Base-by-base conservation (phyloP, 2,797 vertebrate genomes). In the Amniataba percoides region DNA sequence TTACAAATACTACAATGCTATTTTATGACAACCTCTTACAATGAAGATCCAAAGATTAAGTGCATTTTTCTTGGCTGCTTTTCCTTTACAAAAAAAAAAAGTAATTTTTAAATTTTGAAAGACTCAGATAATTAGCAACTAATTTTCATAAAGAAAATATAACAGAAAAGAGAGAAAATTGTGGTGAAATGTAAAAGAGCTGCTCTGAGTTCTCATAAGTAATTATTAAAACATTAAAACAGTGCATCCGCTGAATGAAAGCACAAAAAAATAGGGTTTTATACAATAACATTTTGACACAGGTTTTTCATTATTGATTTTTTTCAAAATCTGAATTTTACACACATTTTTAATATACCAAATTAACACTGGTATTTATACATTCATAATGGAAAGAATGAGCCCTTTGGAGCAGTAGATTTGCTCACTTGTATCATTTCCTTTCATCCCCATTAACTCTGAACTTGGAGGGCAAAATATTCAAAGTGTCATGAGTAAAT, bases 401-500 rank as follows among this genome's bases (percentile, higher is more conserved):
- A 78, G 25, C 18, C 31, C 3, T 60, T 9, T 45, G 16, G 23
- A 42, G 27, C 25, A 67, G 13, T 14, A 15, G 7, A 58, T 5
- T 25, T 11, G 31, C 16, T 77, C 18, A 59, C 71, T 49, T 61
- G 16, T 59, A 31, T 12, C 25, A 2, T 77, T 68, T 64, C 11
- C n/a, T 34, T n/a, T 74, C 9, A 46, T 59, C 40, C 12, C 6
- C 39, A 39, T 56, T 46, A 46, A 48, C 39, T 16, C 15, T 67
- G 16, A 63, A 51, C 15, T 49, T 13, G 3, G 19, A 61, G 7
- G 16, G 42, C 42, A 43, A 71, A 62, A 59, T 34, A 61, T 63
- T 66, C 11, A 65, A 53, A 69, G 73, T 74, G 46, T 55, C 40
- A 15, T 21, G 9, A 65, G 19, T 34, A 57, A 80, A 77, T 71